A percentile compares a stretch with the other conserved stretches of the same genome.
phyloP scores from a whole-genome alignment of 1,140 invertebrate genomes.

The Gryon sp. region DNA sequence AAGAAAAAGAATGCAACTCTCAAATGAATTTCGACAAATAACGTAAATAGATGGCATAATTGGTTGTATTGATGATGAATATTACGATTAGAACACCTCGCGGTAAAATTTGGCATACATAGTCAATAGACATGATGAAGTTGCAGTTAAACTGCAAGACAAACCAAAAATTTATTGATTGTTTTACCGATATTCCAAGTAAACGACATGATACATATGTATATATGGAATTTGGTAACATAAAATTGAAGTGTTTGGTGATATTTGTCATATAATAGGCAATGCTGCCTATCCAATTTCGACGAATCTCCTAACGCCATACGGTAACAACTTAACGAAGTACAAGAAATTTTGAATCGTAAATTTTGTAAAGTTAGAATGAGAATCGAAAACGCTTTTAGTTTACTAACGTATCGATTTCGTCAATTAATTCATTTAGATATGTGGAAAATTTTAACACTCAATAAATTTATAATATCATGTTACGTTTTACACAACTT shows the following conservation, averaged over 20 bases:
- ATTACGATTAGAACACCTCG: slow-evolving; percentile 39
- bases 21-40: slow-evolving; percentile 20
- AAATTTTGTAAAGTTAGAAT: slow-evolving; percentile 60
- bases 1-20: slow-evolving; percentile 9
- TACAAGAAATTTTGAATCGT: slow-evolving; percentile 65
- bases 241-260: slow-evolving; percentile 7
- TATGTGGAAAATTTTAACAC: slow-evolving; percentile 52
- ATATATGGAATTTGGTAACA: not conserved
- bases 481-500: too few species aligned
- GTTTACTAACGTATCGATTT: slow-evolving; percentile 68
- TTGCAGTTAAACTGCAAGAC: slow-evolving; percentile 62
- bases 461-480: slow-evolving; percentile 63
- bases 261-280: slow-evolving; percentile 63
- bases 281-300: slow-evolving; percentile 69
- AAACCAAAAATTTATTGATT: slow-evolving; percentile 57
- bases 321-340: slow-evolving; percentile 59
- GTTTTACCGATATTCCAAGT: slow-evolving; percentile 61
- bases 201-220: slow-evolving; percentile 53
- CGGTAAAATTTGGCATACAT: slow-evolving; percentile 54
- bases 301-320: slow-evolving; percentile 65
- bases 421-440: slow-evolving; percentile 66
- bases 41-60: slow-evolving; percentile 20
- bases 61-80: slow-evolving; percentile 46
- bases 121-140: slow-evolving; percentile 61
- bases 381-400: slow-evolving; percentile 68